Percentiles rank a stretch among this genome's conserved stretches.
Conservation (phyloP, 92 coral and sea anemone genomes). For the Virgularia gustaviana region DNA sequence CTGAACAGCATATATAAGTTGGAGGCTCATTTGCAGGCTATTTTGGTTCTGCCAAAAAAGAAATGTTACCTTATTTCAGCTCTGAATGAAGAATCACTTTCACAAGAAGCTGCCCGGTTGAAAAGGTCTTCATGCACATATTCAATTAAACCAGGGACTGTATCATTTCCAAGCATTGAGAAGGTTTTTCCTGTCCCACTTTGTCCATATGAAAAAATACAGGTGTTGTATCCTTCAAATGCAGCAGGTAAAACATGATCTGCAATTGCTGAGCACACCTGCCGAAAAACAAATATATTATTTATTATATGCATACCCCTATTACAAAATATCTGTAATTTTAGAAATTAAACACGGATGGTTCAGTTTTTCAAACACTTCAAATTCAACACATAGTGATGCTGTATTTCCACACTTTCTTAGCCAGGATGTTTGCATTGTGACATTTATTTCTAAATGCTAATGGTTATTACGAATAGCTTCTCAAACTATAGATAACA, state of each 20-base stretch:
- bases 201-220: conserved; percentile 90
- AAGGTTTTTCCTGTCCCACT: conserved; percentile 89
- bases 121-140: conserved; percentile 77
- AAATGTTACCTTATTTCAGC: conserved; percentile 80
- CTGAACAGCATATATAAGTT: background rate
- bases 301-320: no score
- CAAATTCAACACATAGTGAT: no score
- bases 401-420: no score
- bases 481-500: no score
- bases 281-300: background rate
- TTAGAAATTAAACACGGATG: no score
- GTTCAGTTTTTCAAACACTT: no score
- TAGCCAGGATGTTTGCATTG: no score
- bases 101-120: conserved; percentile 63
- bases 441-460: no score
- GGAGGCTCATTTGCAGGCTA: background rate
- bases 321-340: no score
- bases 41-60: background rate
- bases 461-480: no score
- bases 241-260: conserved; percentile 67
- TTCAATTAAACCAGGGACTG: conserved; percentile 75
- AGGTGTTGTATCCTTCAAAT: conserved; percentile 85
- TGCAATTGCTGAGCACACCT: conserved; percentile 78
- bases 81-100: conserved; percentile 80
- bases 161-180: conserved; percentile 80